Evolutionary conservation across 2,797 vertebrate species (phyloP), one percentile per base, ranked within the genome.

Genomic region (Streptopelia turtur): DNA sequence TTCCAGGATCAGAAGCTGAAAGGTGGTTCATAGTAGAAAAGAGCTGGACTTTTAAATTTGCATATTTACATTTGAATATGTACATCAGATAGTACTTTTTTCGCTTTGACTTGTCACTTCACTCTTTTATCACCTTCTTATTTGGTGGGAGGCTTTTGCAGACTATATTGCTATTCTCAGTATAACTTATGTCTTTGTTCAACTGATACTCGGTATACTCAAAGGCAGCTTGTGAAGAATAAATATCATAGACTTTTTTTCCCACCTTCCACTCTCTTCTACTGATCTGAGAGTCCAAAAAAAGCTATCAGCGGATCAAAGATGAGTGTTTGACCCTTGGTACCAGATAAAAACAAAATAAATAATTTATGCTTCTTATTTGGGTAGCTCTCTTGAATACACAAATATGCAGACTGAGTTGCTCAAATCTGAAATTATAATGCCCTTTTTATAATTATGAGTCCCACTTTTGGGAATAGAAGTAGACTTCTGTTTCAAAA

Each of bases 391-490:
- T 80, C 43, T 87, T 72, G 53, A 84, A 82, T 69, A 82, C 24
- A 59, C 23, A 71, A 83, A 80, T 35, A 80, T 41, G 61, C 25
- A 88, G 69, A 78, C 13, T 11, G 21, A 57, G 31, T 69, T 85
- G 20, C 33, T 92, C 31, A 88, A 91, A 91, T 95, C 52, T 94
- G 47, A 95, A 94, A 91, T 93, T 93, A 79, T 84, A 94, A 89
- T 84, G 28, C 3, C 9, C 2, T 69, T 83, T 88, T 68, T 69
- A 53, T 33, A 94, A 72, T 93, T 55, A 88, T 22, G 18, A 71
- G 76, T 93, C 72, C 55, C 22, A 56, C 66, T 82, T 91, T 23
- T 45, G 76, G 50, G 76, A 83, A 83, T 76, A 88, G 65, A 83
- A 69, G 4, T 56, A 81, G 31, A 59, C 5, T 85, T 5, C 27